Conservation (phyloP, 2,888 invertebrate species). For the Eurytoma adleriae region DNA sequence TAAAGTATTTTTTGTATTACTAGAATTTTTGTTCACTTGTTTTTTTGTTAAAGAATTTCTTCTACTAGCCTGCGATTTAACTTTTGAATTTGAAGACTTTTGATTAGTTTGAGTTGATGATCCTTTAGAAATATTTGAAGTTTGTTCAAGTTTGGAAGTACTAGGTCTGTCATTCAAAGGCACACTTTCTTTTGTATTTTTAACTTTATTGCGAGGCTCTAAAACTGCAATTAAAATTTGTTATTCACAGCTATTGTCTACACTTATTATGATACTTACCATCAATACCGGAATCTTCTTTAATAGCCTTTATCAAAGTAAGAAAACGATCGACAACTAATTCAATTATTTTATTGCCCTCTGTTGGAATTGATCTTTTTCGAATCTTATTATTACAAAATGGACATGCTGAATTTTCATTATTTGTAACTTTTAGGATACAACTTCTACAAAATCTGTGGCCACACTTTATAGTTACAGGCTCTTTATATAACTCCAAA, state of each 20-base stretch:
- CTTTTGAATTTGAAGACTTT: constrained; percentile 14
- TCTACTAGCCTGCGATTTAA: not conserved
- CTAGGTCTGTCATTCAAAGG: not conserved
- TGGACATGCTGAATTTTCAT: constrained; percentile 61
- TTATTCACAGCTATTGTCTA: not conserved
- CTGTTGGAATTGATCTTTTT: constrained; percentile 60
- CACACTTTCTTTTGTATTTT: constrained; percentile 49
- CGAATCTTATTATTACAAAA: constrained; percentile 62
- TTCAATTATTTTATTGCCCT: constrained; percentile 55
- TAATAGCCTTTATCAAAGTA: constrained; percentile 59
- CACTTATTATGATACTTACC: constrained; percentile 59
- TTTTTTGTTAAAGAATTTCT: constrained; percentile 7
- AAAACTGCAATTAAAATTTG: constrained; percentile 37
- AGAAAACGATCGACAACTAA: constrained; percentile 51
- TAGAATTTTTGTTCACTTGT: constrained; percentile 1
- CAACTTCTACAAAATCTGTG: constrained; percentile 66
- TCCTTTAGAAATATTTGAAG: constrained; percentile 17
- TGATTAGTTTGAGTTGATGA: constrained; percentile 8
- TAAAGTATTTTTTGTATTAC: constrained; percentile 33
- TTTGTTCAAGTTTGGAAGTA: constrained; percentile 18
- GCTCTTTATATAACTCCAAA: constrained; percentile 60
- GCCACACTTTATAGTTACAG: constrained; percentile 64
- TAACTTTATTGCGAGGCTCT: constrained; percentile 11
- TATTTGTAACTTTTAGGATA: constrained; percentile 58
- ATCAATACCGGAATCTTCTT: constrained; percentile 60